Base-by-base conservation (phyloP, 2,113 vertebrate species). In the Chinchilla lanigera region DNA sequence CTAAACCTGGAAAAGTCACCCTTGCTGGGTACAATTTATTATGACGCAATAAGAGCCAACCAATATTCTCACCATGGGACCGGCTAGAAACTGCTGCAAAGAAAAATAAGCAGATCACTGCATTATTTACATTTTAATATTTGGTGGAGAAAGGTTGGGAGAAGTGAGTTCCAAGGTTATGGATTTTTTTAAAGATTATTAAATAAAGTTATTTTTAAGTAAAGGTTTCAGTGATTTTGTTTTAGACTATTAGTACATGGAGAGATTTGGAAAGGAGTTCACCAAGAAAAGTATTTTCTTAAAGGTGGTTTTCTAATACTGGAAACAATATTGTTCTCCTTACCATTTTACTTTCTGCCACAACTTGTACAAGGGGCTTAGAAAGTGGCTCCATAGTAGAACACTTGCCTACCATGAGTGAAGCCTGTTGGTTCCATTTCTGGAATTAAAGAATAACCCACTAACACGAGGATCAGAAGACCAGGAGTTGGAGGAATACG, bases 181-280 rank as follows among this genome's bases (percentile, higher is more conserved):
- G 87, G n/a, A 86, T 95, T 96, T 92, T 97, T 93, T 81, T 12
- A 73, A 61, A 78, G 75, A 96, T 94, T 67, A 92, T 90, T 81
- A 38, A 98, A 98, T 98, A 98, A 98, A 98, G 60, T 94, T 97
- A 98, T 98, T 98, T 98, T 97, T 96, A 93, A 97, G 78, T 94
- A 98, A 87, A 77, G 61, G 78, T 44, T 86, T 93, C 56, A 19
- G 60, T 83, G 71, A 86, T 94, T 26, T 90, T 97, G 83, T 95
- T 86, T 97, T 91, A 97, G 52, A 60, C 13, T 28, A 22, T 44
- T 81, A 73, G 20, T 78, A 92, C 93, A 71, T 69, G 16, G 58
- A 83, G 91, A 95, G 75, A 89, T 80, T 44, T 87, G 38, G 75
- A 71, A 69, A 87, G 7, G 8, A 91, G 16, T 69, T 93, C 86